Conservation (phyloP, 64 coral and sea anemone genomes). For the Montipora foliosa region DNA sequence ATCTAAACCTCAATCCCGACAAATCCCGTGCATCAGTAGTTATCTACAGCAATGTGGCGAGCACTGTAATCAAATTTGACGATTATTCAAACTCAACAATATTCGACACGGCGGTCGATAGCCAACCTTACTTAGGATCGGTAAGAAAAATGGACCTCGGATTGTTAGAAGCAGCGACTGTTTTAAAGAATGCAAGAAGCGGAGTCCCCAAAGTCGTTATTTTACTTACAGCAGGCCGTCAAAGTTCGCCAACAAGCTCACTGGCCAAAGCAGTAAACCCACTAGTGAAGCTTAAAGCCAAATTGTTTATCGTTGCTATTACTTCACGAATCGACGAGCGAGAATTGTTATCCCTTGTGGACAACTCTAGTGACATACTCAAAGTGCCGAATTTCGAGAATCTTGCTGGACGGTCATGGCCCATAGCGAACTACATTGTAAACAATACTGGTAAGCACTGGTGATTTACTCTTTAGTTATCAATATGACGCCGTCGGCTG, state of each 20-base stretch:
- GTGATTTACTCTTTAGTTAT: too few species aligned
- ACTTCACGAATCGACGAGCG: slow-evolving; percentile 27
- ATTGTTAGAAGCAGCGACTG: slow-evolving; percentile 45
- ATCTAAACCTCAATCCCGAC: slow-evolving; percentile 26
- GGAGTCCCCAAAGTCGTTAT: slow-evolving; percentile 65
- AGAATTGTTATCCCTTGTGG: slow-evolving; percentile 50
- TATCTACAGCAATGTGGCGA: slow-evolving; percentile 45
- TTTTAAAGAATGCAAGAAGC: slow-evolving; percentile 27
- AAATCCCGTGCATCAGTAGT: slow-evolving; percentile 64
- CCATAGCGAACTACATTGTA: slow-evolving; percentile 44
- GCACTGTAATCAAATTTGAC: slow-evolving; percentile 21
- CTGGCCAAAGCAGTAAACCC: slow-evolving; percentile 45
- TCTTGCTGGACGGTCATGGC: slow-evolving; percentile 40
- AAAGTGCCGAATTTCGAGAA: slow-evolving; percentile 3
- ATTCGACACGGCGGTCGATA: slow-evolving; percentile 45
- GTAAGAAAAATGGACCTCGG: slow-evolving; percentile 71
- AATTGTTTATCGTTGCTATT: slow-evolving; percentile 69
- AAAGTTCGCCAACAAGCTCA: slow-evolving; percentile 13
- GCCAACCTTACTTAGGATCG: slow-evolving; percentile 32
- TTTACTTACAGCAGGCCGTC: slow-evolving; percentile 75
- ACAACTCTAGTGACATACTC: slow-evolving; percentile 45
- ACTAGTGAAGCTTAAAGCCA: slow-evolving; percentile 54
- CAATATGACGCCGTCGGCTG: too few species aligned
- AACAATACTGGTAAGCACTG: slow-evolving; percentile 33
- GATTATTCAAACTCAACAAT: slow-evolving; percentile 6